Evolutionary conservation across 2,113 vertebrate species (phyloP), one percentile per base, ranked within the genome.

Genomic region (Megalops atlanticus): DNA sequence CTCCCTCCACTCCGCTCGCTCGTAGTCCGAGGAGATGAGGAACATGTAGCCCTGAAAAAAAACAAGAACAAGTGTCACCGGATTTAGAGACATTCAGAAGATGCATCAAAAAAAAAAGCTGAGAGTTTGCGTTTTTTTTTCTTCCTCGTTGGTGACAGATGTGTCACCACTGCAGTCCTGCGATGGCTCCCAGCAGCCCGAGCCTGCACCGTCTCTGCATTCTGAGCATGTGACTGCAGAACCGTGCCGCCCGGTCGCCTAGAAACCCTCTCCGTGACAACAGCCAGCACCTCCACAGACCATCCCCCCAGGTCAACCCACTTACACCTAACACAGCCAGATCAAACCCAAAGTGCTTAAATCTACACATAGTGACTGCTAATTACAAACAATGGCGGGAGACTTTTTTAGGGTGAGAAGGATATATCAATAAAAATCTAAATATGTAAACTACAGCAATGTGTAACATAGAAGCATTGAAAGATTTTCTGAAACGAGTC

Each of bases 1-100:
- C 84, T 98, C 97, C 81, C 95, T 94, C 97, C 97, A 98, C 85
- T 98, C 97, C 0, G 96, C 96, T 0, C 97, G 95, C 80, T 98
- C 97, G 0, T 98, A 98, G 90, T 98, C 97, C 0, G 97, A 98
- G 0, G 97, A 98, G 81, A 97, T 97, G 76, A 98, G 94, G 84
- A 98, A 97, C 0, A 95, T 97, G 87, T 98, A 97, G 81, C 96
- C 94, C 97, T 98, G 38, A 21, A 58, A 86, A 73, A 74, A 86
- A 73, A 74, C 3, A 84, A 81, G 54, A 12, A 45, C 39, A 31
- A 31, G n/a, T n/a, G 11, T 24, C 24, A 16, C n/a, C 12, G 40
- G 35, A 43, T 18, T 33, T 21, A 39, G 24, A 16, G 36, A 5
- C 18, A 69, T 15, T 27, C 43, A 24, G 1, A 38, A 18, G 69